Conservation (phyloP, 2,797 vertebrate genomes). For the Apogon talboti region DNA sequence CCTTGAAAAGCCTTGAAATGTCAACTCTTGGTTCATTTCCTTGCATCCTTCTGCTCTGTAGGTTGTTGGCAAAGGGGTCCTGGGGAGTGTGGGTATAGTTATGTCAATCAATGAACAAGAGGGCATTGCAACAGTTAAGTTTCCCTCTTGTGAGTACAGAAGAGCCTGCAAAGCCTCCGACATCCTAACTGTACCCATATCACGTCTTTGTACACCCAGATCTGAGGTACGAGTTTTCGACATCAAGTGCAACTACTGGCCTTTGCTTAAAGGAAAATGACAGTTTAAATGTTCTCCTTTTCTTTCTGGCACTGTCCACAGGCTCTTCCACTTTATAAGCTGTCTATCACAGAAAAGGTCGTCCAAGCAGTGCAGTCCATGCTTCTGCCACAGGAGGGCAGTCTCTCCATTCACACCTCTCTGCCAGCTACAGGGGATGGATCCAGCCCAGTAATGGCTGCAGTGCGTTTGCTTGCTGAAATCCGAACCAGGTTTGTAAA, state of each 20-base stretch:
- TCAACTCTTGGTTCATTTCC: conserved; percentile 16
- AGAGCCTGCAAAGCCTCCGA: conserved; percentile 95
- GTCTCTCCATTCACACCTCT: conserved; percentile 98
- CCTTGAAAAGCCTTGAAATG: neutral
- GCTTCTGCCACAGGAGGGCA: conserved; percentile 99
- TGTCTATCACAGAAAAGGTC: conserved; percentile 99
- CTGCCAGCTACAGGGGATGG: conserved; percentile 97
- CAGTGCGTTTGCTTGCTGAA: conserved; percentile 96
- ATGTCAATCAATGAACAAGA: conserved; percentile 99
- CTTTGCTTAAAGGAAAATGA: neutral
- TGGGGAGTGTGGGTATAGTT: conserved; percentile 94
- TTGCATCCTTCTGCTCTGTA: conserved; percentile 62
- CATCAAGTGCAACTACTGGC: neutral
- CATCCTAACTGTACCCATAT: conserved; percentile 93
- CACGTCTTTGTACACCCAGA: conserved; percentile 95
- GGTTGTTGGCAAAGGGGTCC: conserved; percentile 96
- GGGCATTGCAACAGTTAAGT: conserved; percentile 97
- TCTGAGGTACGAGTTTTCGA: conserved; percentile 89
- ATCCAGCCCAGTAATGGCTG: conserved; percentile 97
- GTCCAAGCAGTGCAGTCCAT: conserved; percentile 99
- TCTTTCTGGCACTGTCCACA: conserved; percentile 35
- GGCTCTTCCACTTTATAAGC: conserved; percentile 98
- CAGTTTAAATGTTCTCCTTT: conserved; percentile 16
- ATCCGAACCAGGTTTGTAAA: conserved; percentile 93
- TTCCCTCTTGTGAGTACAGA: conserved; percentile 93